Conservation (phyloP, 1,140 invertebrate species). For the Elysia chlorotica region DNA sequence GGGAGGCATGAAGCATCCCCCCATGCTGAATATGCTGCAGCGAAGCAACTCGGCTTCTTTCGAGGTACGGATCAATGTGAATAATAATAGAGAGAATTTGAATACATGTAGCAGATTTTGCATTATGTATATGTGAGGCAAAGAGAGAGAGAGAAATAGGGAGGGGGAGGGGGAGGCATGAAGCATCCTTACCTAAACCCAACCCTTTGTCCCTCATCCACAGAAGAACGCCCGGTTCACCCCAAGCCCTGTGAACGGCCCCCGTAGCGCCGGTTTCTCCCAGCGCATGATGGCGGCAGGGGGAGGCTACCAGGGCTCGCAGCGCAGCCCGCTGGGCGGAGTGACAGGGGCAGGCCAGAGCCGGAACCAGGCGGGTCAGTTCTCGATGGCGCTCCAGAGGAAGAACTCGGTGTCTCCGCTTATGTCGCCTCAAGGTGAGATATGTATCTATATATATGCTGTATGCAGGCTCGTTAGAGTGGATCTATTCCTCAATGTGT, state of each 20-base stretch:
- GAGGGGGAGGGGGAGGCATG: no score
- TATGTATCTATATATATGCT: no score
- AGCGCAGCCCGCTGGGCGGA: constrained; percentile 40
- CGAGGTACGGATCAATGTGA: no score
- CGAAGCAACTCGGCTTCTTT: constrained; percentile 30
- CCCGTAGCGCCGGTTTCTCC: constrained; percentile 17
- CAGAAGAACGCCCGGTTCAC: constrained; percentile 47
- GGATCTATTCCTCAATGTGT: no score
- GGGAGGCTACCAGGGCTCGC: constrained; percentile 35
- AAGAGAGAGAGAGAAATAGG: no score
- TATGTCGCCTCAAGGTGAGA: constrained; percentile 41
- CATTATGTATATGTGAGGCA: no score
- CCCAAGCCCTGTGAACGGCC: constrained; percentile 31
- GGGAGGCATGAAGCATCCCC: constrained; percentile 8
- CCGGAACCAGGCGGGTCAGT: constrained; percentile 25
- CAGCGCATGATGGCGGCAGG: constrained; percentile 27
- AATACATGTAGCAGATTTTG: no score
- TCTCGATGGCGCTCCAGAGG: constrained; percentile 18
- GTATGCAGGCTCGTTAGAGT: no score
- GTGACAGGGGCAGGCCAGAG: not conserved
- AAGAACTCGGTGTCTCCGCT: constrained; percentile 34
- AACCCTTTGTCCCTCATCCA: no score
- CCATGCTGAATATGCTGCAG: constrained; percentile 15
- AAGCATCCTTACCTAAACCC: no score
- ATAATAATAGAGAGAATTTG: no score